Base-by-base conservation (phyloP, 2,888 invertebrate species). In the Leucania comma region DNA sequence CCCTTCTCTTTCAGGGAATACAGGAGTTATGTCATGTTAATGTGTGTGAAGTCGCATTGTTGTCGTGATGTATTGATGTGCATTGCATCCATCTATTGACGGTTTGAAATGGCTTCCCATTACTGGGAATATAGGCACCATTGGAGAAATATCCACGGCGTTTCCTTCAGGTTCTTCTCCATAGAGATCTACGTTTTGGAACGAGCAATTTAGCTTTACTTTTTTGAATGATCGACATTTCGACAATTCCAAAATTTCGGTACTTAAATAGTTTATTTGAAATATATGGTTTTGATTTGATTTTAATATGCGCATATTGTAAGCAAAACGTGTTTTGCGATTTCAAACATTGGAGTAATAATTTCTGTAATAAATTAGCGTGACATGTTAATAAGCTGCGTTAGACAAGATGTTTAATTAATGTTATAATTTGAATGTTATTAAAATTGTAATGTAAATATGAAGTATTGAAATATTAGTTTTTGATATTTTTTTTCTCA, bases 341-440 rank as follows among this genome's bases (percentile, higher is more conserved):
- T 77, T 46, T 72, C 10, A 61, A 78, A 67, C n/a, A 64, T 72
- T 22, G 2, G 4, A 63, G 32, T 67, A 56, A 78, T 68, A 67
- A 77, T 50, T 78, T 67, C 20, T 38, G 12, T 67, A 67, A 64
- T 63, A 56, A 72, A 78, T 77, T 61, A 53, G 22, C 60, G 48
- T 53, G 51, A 60, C 17, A 50, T 51, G 29, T 32, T 24, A 51
- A 38, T 50, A 53, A 56, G 56, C 42, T 12, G 2, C n/a, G n/a
- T 1, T 56, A 32, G 35, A 48, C 17, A 12, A 50, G 54, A 64
- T 26, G 46, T 63, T 62, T 60, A 60, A 72, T 61, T 65, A 68
- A n/a, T 12, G 22, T 46, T 3, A 48, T 51, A 53, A 48, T 51
- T 66, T 54, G 12, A 53, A 32, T 48, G 32, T 20, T 29, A 32